phyloP scores from a whole-genome alignment of 2,888 invertebrate genomes.

The Cryptosula pallasiana region DNA sequence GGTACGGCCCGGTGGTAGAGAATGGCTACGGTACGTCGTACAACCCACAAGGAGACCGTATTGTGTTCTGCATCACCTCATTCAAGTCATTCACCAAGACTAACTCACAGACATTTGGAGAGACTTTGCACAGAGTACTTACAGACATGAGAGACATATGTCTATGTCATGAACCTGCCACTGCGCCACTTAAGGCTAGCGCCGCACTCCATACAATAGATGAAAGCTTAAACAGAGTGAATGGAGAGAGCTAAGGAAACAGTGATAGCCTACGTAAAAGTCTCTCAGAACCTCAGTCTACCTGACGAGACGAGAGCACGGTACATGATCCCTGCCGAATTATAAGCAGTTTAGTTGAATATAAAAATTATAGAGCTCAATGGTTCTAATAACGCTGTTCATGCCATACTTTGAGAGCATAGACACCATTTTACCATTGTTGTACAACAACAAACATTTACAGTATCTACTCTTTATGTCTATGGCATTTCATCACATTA shows the following conservation, averaged over 20 bases:
- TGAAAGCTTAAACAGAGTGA: background rate
- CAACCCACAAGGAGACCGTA: constrained; percentile 66
- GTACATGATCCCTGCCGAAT: too few relatives aligned
- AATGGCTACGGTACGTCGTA: constrained; percentile 97
- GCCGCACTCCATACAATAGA: background rate
- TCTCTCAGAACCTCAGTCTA: too few relatives aligned
- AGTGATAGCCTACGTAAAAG: too few relatives aligned
- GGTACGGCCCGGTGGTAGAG: constrained; percentile 94
- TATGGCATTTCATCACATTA: too few relatives aligned
- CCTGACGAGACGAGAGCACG: too few relatives aligned
- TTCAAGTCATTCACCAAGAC: constrained; percentile 36
- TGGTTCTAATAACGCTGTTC: too few relatives aligned
- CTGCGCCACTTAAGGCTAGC: background rate
- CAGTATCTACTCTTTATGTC: too few relatives aligned
- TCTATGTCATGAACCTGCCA: background rate
- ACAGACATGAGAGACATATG: constrained; percentile 54
- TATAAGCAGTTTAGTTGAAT: too few relatives aligned
- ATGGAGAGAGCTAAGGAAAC: background rate
- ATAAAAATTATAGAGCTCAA: too few relatives aligned
- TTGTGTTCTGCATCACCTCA: constrained; percentile 46
- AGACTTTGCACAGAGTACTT: constrained; percentile 70
- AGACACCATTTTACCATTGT: too few relatives aligned
- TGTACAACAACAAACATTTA: too few relatives aligned
- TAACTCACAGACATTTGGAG: constrained; percentile 60
- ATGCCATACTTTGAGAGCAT: too few relatives aligned